Base-by-base conservation (phyloP, 2,113 vertebrate genomes). In the Leptodactylus fuscus region DNA sequence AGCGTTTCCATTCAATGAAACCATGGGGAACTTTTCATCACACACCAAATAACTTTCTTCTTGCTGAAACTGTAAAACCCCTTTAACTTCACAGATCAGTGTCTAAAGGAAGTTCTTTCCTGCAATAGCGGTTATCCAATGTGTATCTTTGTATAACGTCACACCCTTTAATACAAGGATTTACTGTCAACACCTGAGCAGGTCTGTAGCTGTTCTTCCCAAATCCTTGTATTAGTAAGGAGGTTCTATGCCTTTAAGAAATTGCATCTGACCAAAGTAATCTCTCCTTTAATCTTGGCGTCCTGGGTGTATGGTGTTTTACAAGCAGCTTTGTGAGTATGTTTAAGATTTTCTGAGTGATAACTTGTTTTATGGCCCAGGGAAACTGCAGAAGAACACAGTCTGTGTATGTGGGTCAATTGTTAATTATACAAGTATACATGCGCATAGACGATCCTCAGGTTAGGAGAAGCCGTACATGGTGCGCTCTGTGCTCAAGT, bases 351-450 rank as follows among this genome's bases (percentile, higher is more conserved):
- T 69, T 38, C 16, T 20, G 34, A 34, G 18, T 22, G 65, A 69
- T 69, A 69, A 36, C 62, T 67, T 67, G 62, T 67, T 67, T 65
- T 67, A 34, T 2, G 29, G 29, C 29, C 62, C 29, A 34, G 29
- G 24, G 62, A 67, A 34, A 67, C 32, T 10, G 65, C 65, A 38
- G 18, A 4, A 22, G 38, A 3, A 34, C 65, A 36, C 2, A n/a
- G 16, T 22, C 65, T 69, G 65, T 69, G 32, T 69, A 69, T 69
- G 65, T 22, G 18, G 65, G 65, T 69, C 65, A 69, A 9, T 22
- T 20, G 65, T 36, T 69, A 22, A 69, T 67, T 67, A 67, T 69
- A 69, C 65, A 69, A 22, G 32, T 67, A 67, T 69, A 69, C 65
- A 69, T 38, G 32, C 32, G 65, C 65, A 69, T 22, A 69, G 32